These are phyloP conservation scores for Morone saxatilis DNA, from an alignment of 2,113 vertebrate genomes.

Conservation along the genomic window DNA sequence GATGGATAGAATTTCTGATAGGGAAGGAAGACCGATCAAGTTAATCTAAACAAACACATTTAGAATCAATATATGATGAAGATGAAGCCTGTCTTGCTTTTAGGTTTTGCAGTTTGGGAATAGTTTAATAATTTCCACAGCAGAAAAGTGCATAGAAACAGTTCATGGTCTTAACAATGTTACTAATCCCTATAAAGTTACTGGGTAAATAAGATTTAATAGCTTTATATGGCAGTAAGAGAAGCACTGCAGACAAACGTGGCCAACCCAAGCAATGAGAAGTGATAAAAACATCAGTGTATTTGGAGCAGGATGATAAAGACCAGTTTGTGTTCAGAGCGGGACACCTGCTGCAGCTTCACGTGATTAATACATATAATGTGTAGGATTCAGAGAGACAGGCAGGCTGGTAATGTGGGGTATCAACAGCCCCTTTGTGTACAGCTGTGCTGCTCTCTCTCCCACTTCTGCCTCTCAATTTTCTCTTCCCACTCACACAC, in stretches of 20 bases:
- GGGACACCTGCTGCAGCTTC: slow-evolving; percentile 71
- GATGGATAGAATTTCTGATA: background rate
- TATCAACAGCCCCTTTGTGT: slow-evolving; percentile 80
- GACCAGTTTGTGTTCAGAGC: slow-evolving; percentile 33
- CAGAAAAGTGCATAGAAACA: background rate
- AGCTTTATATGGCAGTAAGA: background rate
- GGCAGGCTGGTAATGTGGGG: slow-evolving; percentile 43
- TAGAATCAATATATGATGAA: background rate
- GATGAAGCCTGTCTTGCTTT: background rate
- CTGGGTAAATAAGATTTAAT: background rate
- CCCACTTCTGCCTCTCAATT: slow-evolving; percentile 50
- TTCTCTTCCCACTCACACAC: slow-evolving; percentile 59
- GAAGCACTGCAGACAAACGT: background rate
- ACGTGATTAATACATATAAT: slow-evolving; percentile 42
- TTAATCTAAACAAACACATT: background rate
- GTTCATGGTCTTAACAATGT: background rate
- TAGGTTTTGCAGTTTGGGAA: background rate
- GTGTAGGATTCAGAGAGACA: slow-evolving; percentile 55
- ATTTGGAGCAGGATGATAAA: slow-evolving; percentile 22
- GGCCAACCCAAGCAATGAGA: background rate
- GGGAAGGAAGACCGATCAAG: background rate
- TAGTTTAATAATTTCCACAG: background rate
- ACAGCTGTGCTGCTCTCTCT: slow-evolving; percentile 70
- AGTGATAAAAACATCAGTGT: background rate
- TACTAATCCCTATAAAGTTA: background rate